Evolutionary conservation across 2,113 vertebrate genomes (phyloP).

Genomic region (Pleuronectes platessa): DNA sequence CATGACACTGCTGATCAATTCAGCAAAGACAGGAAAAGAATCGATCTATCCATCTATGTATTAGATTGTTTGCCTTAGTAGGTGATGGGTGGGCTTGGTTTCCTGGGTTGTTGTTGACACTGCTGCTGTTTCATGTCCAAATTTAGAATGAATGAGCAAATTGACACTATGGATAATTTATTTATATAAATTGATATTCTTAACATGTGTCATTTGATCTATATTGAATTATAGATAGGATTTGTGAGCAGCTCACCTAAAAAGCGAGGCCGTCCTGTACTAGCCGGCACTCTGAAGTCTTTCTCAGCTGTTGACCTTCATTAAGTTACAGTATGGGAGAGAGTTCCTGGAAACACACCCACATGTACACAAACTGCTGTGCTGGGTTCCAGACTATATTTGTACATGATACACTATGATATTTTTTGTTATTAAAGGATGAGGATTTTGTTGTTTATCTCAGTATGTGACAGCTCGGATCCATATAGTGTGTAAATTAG

Average conservation of each 20-base stretch:
- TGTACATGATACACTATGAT: not conserved
- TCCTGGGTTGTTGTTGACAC: not conserved
- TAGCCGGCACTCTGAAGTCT: not conserved
- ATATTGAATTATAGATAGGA: not conserved
- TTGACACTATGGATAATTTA: too few species aligned
- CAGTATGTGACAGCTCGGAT: not conserved
- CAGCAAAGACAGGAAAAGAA: too few species aligned
- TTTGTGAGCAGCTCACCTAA: not conserved
- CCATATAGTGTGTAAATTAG: too few species aligned
- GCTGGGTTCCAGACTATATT: not conserved
- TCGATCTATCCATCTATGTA: too few species aligned
- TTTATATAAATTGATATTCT: not conserved
- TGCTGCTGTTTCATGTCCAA: not conserved
- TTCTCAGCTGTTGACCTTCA: slow-evolving; percentile 46
- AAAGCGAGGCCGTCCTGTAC: not conserved
- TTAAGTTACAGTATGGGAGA: slow-evolving; percentile 2
- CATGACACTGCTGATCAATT: not conserved
- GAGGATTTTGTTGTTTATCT: not conserved
- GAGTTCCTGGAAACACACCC: slow-evolving; percentile 38
- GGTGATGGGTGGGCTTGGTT: too few species aligned
- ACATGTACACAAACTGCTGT: not conserved
- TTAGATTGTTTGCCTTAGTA: too few species aligned
- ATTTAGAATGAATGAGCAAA: too few species aligned
- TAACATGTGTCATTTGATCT: not conserved
- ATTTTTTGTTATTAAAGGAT: not conserved